Percentiles rank a stretch among this genome's conserved stretches.
Evolutionary conservation across 2,113 vertebrate genomes (phyloP).

Genomic region (Aplodontia rufa): DNA sequence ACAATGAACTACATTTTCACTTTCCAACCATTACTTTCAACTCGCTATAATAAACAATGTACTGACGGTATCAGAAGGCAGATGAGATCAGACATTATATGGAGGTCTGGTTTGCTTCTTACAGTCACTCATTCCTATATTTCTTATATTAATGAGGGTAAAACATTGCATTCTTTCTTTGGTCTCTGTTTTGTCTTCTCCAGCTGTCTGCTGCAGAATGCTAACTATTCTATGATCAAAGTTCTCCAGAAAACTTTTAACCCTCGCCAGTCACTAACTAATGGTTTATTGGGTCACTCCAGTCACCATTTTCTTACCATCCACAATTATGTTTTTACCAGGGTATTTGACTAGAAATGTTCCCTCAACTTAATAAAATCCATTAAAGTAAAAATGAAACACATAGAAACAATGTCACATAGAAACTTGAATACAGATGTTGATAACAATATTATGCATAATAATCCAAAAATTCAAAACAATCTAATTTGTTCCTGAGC

Average conservation of each 20-base stretch:
- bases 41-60: background rate
- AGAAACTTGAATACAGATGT: background rate
- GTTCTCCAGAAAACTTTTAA: conserved; percentile 43
- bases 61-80: background rate
- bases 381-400: background rate
- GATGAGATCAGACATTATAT: conserved; percentile 36
- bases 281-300: background rate
- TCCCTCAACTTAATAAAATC: background rate
- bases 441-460: background rate
- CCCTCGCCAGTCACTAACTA: background rate
- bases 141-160: conserved; percentile 62
- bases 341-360: background rate
- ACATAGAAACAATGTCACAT: background rate
- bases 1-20: conserved; percentile 37
- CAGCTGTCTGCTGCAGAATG: background rate
- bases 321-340: background rate
- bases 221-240: conserved; percentile 46
- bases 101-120: conserved; percentile 64
- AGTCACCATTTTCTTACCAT: background rate
- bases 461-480: background rate
- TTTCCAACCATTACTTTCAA: conserved; percentile 33
- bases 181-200: conserved; percentile 57
- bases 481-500: too few species aligned
- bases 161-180: conserved; percentile 61
- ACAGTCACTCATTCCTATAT: conserved; percentile 30